phyloP scores from a whole-genome alignment of 2,888 invertebrate genomes.

The Heliconius charithonia region DNA sequence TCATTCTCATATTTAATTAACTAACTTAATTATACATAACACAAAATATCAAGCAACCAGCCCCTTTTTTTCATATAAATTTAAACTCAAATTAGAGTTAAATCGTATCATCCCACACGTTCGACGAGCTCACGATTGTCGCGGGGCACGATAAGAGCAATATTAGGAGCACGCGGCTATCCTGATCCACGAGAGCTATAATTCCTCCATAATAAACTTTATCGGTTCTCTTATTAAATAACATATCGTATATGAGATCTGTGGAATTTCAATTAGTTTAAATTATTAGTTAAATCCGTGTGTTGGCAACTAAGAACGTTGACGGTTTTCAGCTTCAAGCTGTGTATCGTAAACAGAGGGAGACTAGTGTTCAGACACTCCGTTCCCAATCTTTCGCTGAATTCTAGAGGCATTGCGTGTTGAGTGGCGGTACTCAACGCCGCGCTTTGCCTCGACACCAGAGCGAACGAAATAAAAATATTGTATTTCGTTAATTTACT shows the following conservation, averaged over 20 bases:
- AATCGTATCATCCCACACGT: constrained; percentile 64
- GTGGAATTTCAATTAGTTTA: constrained; percentile 1
- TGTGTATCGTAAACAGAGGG: no score
- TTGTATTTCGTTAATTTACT: not conserved
- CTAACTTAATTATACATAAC: not conserved
- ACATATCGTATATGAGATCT: constrained; percentile 52
- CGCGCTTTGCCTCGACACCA: no score
- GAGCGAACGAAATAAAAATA: no score
- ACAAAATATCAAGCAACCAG: not conserved
- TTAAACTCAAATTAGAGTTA: constrained; percentile 38
- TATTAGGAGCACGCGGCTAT: constrained; percentile 74
- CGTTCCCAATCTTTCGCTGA: no score
- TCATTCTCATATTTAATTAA: not conserved
- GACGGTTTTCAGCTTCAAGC: not conserved
- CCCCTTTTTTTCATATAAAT: constrained; percentile 31
- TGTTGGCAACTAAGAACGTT: not conserved
- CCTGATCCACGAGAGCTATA: constrained; percentile 82
- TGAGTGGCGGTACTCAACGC: no score
- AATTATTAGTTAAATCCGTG: not conserved
- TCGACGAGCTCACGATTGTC: constrained; percentile 76
- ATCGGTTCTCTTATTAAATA: constrained; percentile 80
- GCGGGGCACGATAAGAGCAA: constrained; percentile 69
- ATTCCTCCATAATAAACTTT: constrained; percentile 77
- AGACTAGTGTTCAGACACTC: no score
- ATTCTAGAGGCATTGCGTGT: no score